Evolutionary conservation across 2,888 invertebrate genomes (phyloP).

Genomic region (Cataglyphis livida): DNA sequence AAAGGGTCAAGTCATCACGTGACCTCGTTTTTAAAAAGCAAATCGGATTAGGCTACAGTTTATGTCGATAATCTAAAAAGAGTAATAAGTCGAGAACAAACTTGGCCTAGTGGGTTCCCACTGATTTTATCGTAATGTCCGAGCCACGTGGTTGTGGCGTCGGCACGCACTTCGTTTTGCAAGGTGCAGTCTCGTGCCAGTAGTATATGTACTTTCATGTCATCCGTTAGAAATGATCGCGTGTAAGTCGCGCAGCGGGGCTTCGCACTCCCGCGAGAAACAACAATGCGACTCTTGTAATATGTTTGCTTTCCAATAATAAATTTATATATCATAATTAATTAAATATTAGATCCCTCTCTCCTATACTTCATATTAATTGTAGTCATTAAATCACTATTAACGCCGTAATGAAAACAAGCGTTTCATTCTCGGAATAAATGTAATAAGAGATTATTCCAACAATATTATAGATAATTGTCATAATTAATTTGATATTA

Average conservation of each 20-base stretch:
- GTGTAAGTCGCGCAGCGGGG: conserved; percentile 64
- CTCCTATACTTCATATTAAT: not conserved
- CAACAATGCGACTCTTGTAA: not conserved
- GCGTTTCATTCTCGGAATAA: not conserved
- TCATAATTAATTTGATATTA: not conserved
- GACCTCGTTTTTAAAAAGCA: not conserved
- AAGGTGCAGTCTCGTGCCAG: conserved; percentile 62
- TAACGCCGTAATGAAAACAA: not conserved
- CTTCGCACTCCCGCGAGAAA: conserved; percentile 31
- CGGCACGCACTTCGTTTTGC: conserved; percentile 77
- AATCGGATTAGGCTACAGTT: not conserved
- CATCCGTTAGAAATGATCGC: conserved; percentile 70
- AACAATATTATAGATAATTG: not conserved
- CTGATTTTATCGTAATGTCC: conserved; percentile 77
- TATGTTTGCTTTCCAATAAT: not conserved
- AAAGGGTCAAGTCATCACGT: not conserved
- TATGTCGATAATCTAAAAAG: conserved; percentile 56
- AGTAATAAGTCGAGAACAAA: conserved; percentile 28
- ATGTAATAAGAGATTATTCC: not conserved
- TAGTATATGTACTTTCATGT: conserved; percentile 69
- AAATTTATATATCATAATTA: conserved; percentile 2
- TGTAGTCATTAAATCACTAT: not conserved
- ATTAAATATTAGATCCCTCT: not conserved
- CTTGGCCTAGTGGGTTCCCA: conserved; percentile 70
- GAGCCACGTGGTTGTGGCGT: conserved; percentile 74